A percentile compares a stretch with the other conserved stretches of the same genome.
Conservation (phyloP, 2,888 invertebrate genomes). For the Scaptomyza caliginosa region DNA sequence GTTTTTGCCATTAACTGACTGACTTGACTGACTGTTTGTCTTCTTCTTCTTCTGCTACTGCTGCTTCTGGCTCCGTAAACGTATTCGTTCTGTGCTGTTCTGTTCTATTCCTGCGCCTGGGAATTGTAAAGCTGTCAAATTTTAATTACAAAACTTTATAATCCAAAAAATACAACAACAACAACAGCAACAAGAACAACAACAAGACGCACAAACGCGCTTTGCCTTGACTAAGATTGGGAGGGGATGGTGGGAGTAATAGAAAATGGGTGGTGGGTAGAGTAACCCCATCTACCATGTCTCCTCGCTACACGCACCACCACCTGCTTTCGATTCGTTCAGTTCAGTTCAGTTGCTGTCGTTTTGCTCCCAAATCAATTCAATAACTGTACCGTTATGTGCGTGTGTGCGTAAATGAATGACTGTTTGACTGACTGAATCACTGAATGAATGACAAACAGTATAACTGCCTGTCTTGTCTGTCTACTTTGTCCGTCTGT, state of each 20-base stretch:
- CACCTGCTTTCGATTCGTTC: conserved; percentile 18
- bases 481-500: neutral
- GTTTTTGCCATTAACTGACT: conserved; percentile 23
- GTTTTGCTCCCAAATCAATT: conserved; percentile 66
- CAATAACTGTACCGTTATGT: conserved; percentile 67
- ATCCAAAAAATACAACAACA: conserved; percentile 77
- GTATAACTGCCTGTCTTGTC: conserved; percentile 18
- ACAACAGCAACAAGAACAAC: conserved; percentile 56
- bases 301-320: neutral
- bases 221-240: neutral
- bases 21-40: conserved; percentile 3
- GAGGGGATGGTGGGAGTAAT: neutral
- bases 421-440: conserved; percentile 49
- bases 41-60: conserved; percentile 6
- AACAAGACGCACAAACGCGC: conserved; percentile 25
- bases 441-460: conserved; percentile 50
- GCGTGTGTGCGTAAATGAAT: conserved; percentile 74
- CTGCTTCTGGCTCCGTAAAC: conserved; percentile 1
- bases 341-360: conserved; percentile 23
- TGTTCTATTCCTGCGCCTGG: conserved; percentile 53
- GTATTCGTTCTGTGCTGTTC: conserved; percentile 2
- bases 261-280: neutral
- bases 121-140: conserved; percentile 79
- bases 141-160: conserved; percentile 79
- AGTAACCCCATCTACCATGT: neutral